Conservation (phyloP, 2,797 vertebrate species). For the Pseudomugil tenellus region DNA sequence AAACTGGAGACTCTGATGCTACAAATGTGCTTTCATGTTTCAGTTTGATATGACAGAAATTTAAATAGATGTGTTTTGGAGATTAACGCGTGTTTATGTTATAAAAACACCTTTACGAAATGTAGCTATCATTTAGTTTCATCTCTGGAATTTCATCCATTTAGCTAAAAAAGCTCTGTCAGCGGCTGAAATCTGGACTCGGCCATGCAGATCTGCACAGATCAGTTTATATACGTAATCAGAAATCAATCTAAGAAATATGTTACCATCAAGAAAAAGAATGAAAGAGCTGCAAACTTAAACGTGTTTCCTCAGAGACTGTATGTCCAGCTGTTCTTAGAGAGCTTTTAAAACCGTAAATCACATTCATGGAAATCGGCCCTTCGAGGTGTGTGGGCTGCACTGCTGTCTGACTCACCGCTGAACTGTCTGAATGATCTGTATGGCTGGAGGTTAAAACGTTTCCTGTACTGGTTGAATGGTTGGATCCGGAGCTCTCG, state of each 20-base stretch:
- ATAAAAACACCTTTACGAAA: neutral
- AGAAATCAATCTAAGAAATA: neutral
- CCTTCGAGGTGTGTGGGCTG: neutral
- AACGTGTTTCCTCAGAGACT: constrained; percentile 9
- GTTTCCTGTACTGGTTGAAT: constrained; percentile 95
- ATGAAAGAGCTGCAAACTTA: neutral
- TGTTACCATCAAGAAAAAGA: neutral
- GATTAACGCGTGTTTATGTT: neutral
- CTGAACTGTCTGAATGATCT: constrained; percentile 89
- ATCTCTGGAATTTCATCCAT: neutral
- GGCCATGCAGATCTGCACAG: neutral
- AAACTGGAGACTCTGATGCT: neutral
- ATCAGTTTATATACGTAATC: neutral
- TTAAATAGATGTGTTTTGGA: neutral
- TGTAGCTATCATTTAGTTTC: neutral
- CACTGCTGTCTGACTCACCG: constrained; percentile 75
- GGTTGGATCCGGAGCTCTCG: constrained; percentile 88
- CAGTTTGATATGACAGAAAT: neutral
- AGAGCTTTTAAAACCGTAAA: constrained; percentile 28
- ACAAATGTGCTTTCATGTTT: neutral
- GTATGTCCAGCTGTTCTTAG: constrained; percentile 13
- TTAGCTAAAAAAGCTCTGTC: neutral
- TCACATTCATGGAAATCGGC: neutral
- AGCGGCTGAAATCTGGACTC: neutral
- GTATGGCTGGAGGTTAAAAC: constrained; percentile 90